These are phyloP conservation scores for Nomada goodeniana DNA, from an alignment of 2,888 invertebrate genomes.

Conservation along the genomic window DNA sequence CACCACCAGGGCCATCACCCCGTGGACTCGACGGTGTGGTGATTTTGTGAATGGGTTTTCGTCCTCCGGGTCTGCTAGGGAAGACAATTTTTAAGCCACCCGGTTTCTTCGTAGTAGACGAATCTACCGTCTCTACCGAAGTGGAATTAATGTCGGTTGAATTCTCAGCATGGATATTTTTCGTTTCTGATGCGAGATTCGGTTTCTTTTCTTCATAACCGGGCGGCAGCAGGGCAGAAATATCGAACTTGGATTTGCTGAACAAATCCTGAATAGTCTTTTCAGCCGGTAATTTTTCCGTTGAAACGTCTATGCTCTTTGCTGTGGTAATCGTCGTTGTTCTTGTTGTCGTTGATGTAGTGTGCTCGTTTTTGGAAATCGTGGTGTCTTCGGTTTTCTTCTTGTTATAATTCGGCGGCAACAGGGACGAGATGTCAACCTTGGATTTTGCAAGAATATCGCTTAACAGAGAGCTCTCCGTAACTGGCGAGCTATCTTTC, in stretches of 20 bases:
- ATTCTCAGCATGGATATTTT: not conserved
- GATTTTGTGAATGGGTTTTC: conserved; percentile 87
- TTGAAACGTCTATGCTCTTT: conserved; percentile 11
- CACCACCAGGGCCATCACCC: conserved; percentile 85
- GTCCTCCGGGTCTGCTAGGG: conserved; percentile 90
- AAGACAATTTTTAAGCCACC: conserved; percentile 90
- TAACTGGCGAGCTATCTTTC: conserved; percentile 82
- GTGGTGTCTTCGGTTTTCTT: conserved; percentile 70
- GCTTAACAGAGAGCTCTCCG: conserved; percentile 79
- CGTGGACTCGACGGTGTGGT: conserved; percentile 85
- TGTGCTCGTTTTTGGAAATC: not conserved
- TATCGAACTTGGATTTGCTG: conserved; percentile 81
- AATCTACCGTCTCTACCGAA: conserved; percentile 82
- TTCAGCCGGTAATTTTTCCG: conserved; percentile 67
- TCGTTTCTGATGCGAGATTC: conserved; percentile 32
- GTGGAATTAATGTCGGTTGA: conserved; percentile 73
- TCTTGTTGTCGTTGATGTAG: conserved; percentile 78
- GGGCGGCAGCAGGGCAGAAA: conserved; percentile 85
- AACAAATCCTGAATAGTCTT: conserved; percentile 79
- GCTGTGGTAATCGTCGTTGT: conserved; percentile 46
- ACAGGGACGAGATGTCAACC: conserved; percentile 86
- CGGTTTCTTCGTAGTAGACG: conserved; percentile 80
- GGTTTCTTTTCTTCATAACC: conserved; percentile 85
- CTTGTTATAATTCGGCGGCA: conserved; percentile 88
- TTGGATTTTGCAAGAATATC: conserved; percentile 81